Evolutionary conservation across 1,140 invertebrate species (phyloP).

Genomic region (Saxidomus purpurata): DNA sequence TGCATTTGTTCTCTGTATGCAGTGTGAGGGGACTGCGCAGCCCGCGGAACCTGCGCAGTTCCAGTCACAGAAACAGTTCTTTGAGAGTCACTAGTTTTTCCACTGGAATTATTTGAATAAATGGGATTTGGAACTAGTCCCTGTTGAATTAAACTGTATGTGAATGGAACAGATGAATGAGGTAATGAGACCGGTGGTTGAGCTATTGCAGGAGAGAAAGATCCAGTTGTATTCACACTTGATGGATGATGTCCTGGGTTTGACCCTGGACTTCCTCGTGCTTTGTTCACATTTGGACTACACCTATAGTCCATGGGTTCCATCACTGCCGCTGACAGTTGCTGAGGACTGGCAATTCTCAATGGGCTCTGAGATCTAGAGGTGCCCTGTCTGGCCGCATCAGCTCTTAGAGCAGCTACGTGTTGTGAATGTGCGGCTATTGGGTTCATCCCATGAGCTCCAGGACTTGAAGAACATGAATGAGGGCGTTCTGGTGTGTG

Average conservation of each 20-base stretch:
- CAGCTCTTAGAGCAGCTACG: constrained; percentile 27
- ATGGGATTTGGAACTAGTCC: constrained; percentile 87
- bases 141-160: constrained; percentile 86
- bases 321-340: constrained; percentile 79
- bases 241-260: constrained; percentile 43
- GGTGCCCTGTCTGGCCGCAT: neutral
- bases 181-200: constrained; percentile 82
- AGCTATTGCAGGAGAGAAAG: constrained; percentile 76
- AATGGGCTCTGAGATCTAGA: constrained; percentile 83
- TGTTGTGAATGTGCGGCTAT: constrained; percentile 68
- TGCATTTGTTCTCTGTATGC: constrained; percentile 48
- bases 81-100: constrained; percentile 35
- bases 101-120: constrained; percentile 80
- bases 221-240: constrained; percentile 44
- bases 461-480: constrained; percentile 76
- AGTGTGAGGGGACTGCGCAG: constrained; percentile 43
- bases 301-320: constrained; percentile 82
- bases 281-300: constrained; percentile 62
- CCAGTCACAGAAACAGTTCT: constrained; percentile 58
- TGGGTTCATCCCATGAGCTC: constrained; percentile 71
- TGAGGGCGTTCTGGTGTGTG: constrained; percentile 79
- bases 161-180: constrained; percentile 75
- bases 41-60: constrained; percentile 55
- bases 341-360: constrained; percentile 78
- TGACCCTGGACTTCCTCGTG: constrained; percentile 51